Percentiles rank a stretch among this genome's conserved stretches.
Evolutionary conservation across 2,888 invertebrate species (phyloP).

Genomic region (Adineta ricciae): DNA sequence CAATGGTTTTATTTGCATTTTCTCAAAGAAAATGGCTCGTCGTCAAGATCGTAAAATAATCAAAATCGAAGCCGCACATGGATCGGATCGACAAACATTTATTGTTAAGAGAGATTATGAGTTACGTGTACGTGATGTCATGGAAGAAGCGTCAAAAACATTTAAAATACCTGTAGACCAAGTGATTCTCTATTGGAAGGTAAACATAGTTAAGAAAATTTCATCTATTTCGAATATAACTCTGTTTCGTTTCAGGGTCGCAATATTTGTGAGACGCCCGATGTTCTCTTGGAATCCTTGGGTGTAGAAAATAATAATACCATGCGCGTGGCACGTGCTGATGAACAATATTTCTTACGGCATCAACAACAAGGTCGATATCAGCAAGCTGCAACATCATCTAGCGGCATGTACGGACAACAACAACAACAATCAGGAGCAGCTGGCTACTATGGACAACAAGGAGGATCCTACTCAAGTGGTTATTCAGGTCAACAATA

Average conservation of each 20-base stretch:
- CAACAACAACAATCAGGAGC: not conserved
- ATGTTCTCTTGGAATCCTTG: slow-evolving; percentile 22
- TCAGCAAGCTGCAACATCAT: not conserved
- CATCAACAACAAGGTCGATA: not conserved
- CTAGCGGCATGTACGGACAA: not conserved
- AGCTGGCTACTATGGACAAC: no score
- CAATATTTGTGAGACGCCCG: slow-evolving; percentile 29
- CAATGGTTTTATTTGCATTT: no score
- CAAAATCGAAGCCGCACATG: slow-evolving; percentile 32
- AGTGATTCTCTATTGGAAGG: slow-evolving; percentile 25
- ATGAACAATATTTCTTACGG: not conserved
- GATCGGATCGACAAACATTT: slow-evolving; percentile 29
- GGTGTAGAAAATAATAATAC: slow-evolving; percentile 32
- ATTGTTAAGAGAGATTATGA: slow-evolving; percentile 28
- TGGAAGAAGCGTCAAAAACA: slow-evolving; percentile 24
- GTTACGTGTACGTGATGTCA: slow-evolving; percentile 27
- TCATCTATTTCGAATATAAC: no score
- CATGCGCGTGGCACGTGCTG: slow-evolving; percentile 28
- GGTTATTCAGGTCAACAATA: no score
- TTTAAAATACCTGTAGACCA: slow-evolving; percentile 32
- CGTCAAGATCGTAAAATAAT: slow-evolving; percentile 33
- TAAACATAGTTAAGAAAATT: not conserved
- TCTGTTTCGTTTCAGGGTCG: not conserved
- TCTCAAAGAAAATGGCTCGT: slow-evolving; percentile 33
- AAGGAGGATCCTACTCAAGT: no score